Base-by-base conservation (phyloP, 2,797 vertebrate genomes). In the Propithecus deckenii region DNA sequence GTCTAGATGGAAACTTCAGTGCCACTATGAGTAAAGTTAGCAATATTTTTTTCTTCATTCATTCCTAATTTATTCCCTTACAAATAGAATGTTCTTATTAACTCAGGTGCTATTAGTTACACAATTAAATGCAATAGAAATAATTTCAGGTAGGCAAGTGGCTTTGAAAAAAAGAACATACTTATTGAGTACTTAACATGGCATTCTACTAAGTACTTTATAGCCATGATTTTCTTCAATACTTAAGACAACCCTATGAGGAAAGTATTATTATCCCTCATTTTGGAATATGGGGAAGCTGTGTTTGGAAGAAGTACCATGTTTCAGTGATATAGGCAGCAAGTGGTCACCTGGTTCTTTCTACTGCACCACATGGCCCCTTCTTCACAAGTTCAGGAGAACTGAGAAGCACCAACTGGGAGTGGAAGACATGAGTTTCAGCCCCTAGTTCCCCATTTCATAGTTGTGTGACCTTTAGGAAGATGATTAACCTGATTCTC, bases 11-110 rank as follows among this genome's bases (percentile, higher is more conserved):
- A 94, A 94, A 94, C 52, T 86, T 32, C 28, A 90, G 48, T 81
- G 63, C n/a, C 22, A 71, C 22, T 81, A 55, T 67, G 71, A 71
- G 20, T 79, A 59, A 75, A 95, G n/a, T 48, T 46, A 69, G 30
- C 48, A 83, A 43, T 79, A 80, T 85, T 88, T 95, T 81, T 88
- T 95, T 88, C 90, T 96, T 89, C 61, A 87, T n/a, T 80, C 59
- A 72, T 61, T 79, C 28, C 57, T 79, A 76, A 76, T n/a, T 65
- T 67, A 46, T 78, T 92, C 32, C 72, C 59, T 94, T 85, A 86
- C 23, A 72, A 90, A 89, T 8, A 74, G n/a, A 96, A 90, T 48
- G 15, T 14, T 22, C 35, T 84, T 90, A 95, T 52, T 94, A 72
- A 80, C 9, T 91, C 13, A 28, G 35, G 43, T 41, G 57, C 30